These are phyloP conservation scores for Rallus limicola DNA, from an alignment of 2,113 vertebrate genomes.

Conservation along the genomic window DNA sequence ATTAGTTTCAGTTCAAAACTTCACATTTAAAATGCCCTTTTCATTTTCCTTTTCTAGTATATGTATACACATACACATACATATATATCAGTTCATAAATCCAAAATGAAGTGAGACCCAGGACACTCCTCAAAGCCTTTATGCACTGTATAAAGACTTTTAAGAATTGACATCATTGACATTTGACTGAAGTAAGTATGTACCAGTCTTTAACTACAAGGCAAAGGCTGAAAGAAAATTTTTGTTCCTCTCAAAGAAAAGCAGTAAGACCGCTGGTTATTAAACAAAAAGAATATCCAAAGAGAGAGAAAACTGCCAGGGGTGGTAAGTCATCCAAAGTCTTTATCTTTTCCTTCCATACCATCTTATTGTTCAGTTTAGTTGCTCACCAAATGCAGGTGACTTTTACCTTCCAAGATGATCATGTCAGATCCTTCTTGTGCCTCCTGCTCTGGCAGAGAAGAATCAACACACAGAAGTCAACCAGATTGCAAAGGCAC, in stretches of 20 bases:
- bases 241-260: slow-evolving; percentile 9
- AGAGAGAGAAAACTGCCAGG: neutral
- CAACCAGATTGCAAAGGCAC: neutral
- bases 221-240: slow-evolving; percentile 29
- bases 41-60: neutral
- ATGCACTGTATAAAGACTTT: slow-evolving; percentile 16
- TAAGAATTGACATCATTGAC: slow-evolving; percentile 51
- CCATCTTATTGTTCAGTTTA: neutral
- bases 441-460: neutral
- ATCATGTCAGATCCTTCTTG: neutral
- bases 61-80: neutral
- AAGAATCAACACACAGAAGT: neutral
- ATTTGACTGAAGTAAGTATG: slow-evolving; percentile 45
- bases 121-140: neutral
- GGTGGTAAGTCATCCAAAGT: neutral
- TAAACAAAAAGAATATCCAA: slow-evolving; percentile 15
- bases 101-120: neutral
- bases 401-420: neutral
- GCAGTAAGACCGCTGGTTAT: neutral
- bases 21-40: slow-evolving; percentile 25
- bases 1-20: slow-evolving; percentile 12
- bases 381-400: neutral
- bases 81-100: slow-evolving; percentile 17
- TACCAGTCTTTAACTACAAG: slow-evolving; percentile 50
- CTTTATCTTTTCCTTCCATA: neutral